Evolutionary conservation across 2,888 invertebrate genomes (phyloP), one percentile per base, ranked within the genome.

Genomic region (Galeruca laticollis): DNA sequence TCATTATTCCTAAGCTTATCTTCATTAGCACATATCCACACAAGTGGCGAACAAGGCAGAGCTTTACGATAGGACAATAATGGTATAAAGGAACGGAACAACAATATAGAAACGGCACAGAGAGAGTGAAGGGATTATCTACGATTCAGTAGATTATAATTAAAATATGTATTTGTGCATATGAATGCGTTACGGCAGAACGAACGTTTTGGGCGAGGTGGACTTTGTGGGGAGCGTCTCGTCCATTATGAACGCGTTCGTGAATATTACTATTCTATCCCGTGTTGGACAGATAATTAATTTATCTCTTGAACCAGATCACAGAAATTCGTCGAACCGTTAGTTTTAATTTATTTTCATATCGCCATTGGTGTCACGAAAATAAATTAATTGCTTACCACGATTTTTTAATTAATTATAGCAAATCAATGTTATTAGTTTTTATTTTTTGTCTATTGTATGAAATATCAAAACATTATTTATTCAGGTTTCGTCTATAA

Each of bases 101-200:
- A 68, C 61, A 57, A 62, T 37, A 57, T 15, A 35, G 51, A 51
- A 56, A 35, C 59, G 66, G 66, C 57, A 57, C 73, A 73, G 75
- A 78, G 73, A 74, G 75, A 64, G n/a, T n/a, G 65, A 54, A 56
- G 69, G 56, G 69, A 73, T 77, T 77, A 77, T 75, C 68, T 68
- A 70, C 75, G 69, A 69, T 72, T 77, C 73, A 75, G 71, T 74
- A 73, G 76, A 75, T 71, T 73, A 74, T 77, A 78, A 77, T 77
- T 74, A 74, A 75, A 75, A 75, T 75, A 71, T 72, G 75, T 72
- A 65, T 72, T 70, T 69, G 57, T 69, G 72, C 72, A 68, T 69
- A 69, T 70, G 64, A 43, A 62, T 63, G 70, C 40, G 71, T 47
- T 63, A 52, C 59, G 60, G 64, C 31, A 63, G 54, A 54, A 13